Evolutionary conservation across 2,888 invertebrate genomes (phyloP).

Genomic region (Scelioninae gen. 2): DNA sequence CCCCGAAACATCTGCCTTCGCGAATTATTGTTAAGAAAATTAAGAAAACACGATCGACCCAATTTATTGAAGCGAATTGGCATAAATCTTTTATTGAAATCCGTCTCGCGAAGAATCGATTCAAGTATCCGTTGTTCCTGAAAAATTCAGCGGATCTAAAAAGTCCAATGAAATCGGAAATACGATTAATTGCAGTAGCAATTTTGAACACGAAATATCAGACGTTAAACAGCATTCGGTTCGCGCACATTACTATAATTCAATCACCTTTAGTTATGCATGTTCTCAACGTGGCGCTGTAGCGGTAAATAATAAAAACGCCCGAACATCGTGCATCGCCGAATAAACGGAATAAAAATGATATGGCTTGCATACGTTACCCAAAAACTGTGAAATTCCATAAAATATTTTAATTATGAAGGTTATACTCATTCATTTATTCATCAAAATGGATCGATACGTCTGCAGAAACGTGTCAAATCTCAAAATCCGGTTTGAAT

Average conservation of each 20-base stretch:
- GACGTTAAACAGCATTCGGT: constrained; percentile 13
- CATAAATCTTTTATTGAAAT: no score
- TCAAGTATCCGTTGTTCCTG: no score
- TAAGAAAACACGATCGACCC: no score
- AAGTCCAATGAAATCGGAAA: no score
- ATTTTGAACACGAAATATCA: constrained; percentile 14
- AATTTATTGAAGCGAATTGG: no score
- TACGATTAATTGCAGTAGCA: no score
- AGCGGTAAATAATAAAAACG: constrained; percentile 24
- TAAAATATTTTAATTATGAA: constrained; percentile 28
- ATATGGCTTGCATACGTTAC: neutral
- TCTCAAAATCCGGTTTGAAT: constrained; percentile 34
- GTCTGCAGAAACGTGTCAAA: constrained; percentile 42
- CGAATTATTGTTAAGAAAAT: no score
- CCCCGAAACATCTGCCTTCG: no score
- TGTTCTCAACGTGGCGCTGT: constrained; percentile 3
- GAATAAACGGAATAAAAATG: constrained; percentile 31
- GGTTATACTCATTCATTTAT: constrained; percentile 36
- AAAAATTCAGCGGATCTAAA: no score
- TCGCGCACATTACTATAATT: constrained; percentile 25
- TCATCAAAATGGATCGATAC: constrained; percentile 32
- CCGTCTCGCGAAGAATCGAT: no score
- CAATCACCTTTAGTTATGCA: constrained; percentile 20
- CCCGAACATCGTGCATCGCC: constrained; percentile 11
- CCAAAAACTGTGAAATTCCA: constrained; percentile 19